phyloP scores from a whole-genome alignment of 1,140 invertebrate species.

The Drosophila lacteicornis region DNA sequence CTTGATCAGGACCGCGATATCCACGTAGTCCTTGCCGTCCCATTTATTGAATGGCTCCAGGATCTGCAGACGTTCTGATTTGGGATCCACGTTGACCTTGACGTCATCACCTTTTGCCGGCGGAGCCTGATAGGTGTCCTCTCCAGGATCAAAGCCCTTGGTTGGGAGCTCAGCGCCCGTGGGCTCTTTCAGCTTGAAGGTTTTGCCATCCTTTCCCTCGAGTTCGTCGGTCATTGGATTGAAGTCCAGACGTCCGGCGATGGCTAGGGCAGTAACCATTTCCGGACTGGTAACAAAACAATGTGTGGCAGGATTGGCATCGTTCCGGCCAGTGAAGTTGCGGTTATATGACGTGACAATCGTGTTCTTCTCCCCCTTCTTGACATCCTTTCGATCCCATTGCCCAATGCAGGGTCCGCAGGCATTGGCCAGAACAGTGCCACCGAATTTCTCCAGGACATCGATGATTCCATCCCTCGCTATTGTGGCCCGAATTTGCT shows the following conservation, averaged over 20 bases:
- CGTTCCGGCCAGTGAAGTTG: conserved; percentile 99
- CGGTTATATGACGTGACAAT: conserved; percentile 99
- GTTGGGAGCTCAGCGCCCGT: conserved; percentile 96
- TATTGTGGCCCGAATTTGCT: conserved; percentile 99
- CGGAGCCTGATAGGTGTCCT: conserved; percentile 97
- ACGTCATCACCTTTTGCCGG: conserved; percentile 86
- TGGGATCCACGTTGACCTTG: conserved; percentile 93
- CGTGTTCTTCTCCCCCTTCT: conserved; percentile 99
- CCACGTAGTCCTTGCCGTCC: conserved; percentile 97
- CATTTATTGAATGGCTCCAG: conserved; percentile 97
- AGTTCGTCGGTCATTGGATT: conserved; percentile 95
- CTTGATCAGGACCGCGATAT: conserved; percentile 97
- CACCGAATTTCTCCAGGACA: conserved; percentile 88
- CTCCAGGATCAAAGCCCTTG: conserved; percentile 98
- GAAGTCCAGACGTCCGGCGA: conserved; percentile 97
- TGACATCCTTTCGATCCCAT: conserved; percentile 98
- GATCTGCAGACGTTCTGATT: conserved; percentile 96
- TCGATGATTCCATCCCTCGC: conserved; percentile 97
- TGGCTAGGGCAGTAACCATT: conserved; percentile 96
- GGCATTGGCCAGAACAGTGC: conserved; percentile 96
- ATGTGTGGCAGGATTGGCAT: conserved; percentile 99
- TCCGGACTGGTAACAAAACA: conserved; percentile 99
- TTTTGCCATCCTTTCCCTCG: conserved; percentile 92
- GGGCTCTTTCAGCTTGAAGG: conserved; percentile 96
- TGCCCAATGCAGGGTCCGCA: conserved; percentile 99